Conservation (phyloP, 1,140 invertebrate species). For the Drosophila tani region DNA sequence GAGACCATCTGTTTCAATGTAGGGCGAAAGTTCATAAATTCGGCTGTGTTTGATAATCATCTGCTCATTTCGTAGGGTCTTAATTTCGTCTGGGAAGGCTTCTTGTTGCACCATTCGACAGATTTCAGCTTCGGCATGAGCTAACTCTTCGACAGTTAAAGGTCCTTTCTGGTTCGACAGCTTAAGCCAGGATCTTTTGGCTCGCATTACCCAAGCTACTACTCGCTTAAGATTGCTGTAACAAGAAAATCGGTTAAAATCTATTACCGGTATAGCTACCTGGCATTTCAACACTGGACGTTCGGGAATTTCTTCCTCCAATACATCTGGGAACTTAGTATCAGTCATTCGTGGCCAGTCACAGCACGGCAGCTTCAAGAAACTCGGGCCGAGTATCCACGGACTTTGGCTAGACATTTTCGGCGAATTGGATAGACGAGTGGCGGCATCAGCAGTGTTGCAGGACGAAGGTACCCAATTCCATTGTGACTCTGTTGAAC, state of each 20-base stretch:
- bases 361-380: not conserved
- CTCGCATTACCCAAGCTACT: not conserved
- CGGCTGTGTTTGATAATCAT: not conserved
- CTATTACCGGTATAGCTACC: not conserved
- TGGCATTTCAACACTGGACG: not conserved
- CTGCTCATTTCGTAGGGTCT: not conserved
- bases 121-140: too few relatives aligned
- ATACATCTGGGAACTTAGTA: not conserved
- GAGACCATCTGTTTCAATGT: not conserved
- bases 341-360: not conserved
- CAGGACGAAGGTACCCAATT: too few relatives aligned
- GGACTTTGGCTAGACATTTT: not conserved
- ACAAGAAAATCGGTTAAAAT: not conserved
- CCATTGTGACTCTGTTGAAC: too few relatives aligned
- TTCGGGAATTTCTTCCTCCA: not conserved
- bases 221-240: not conserved
- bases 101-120: too few relatives aligned
- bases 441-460: too few relatives aligned
- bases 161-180: not conserved
- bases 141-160: not conserved
- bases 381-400: not conserved
- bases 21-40: not conserved
- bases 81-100: too few relatives aligned
- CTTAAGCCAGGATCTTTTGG: not conserved
- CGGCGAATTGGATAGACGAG: not conserved